Evolutionary conservation across 2,888 invertebrate genomes (phyloP).

Genomic region (Caenorhabditis sp.): DNA sequence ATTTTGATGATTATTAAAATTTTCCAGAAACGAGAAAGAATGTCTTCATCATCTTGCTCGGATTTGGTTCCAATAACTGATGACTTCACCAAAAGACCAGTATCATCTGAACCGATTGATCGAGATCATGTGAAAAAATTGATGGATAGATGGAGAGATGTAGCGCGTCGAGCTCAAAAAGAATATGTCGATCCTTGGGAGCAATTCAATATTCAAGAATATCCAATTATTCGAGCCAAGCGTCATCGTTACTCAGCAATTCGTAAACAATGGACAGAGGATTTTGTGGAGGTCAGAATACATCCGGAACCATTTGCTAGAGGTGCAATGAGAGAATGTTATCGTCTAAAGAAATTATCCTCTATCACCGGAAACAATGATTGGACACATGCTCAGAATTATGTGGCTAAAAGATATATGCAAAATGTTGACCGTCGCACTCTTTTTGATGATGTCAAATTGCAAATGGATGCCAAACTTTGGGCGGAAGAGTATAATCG

Average conservation of each 20-base stretch:
- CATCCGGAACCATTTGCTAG: constrained; percentile 73
- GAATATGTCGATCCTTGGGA: constrained; percentile 73
- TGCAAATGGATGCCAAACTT: constrained; percentile 76
- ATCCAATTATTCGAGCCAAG: constrained; percentile 72
- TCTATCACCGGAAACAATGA: constrained; percentile 71
- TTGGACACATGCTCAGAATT: constrained; percentile 75
- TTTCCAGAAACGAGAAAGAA: neutral
- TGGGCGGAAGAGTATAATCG: constrained; percentile 76
- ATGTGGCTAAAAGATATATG: constrained; percentile 75
- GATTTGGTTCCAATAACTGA: constrained; percentile 4
- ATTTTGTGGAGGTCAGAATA: constrained; percentile 72
- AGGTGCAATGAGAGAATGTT: constrained; percentile 76
- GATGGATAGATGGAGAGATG: constrained; percentile 44
- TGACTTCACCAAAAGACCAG: neutral
- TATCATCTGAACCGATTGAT: constrained; percentile 13
- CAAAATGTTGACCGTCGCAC: constrained; percentile 72
- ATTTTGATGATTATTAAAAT: neutral
- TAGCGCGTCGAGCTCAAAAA: constrained; percentile 40
- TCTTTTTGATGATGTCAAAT: constrained; percentile 75
- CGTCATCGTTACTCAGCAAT: constrained; percentile 75
- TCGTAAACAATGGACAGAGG: constrained; percentile 73
- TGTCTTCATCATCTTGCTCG: constrained; percentile 2
- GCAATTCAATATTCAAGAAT: constrained; percentile 73
- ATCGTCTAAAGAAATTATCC: constrained; percentile 73
- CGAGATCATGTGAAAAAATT: constrained; percentile 23